phyloP scores from a whole-genome alignment of 2,113 vertebrate species.

The Elaphurus davidianus region DNA sequence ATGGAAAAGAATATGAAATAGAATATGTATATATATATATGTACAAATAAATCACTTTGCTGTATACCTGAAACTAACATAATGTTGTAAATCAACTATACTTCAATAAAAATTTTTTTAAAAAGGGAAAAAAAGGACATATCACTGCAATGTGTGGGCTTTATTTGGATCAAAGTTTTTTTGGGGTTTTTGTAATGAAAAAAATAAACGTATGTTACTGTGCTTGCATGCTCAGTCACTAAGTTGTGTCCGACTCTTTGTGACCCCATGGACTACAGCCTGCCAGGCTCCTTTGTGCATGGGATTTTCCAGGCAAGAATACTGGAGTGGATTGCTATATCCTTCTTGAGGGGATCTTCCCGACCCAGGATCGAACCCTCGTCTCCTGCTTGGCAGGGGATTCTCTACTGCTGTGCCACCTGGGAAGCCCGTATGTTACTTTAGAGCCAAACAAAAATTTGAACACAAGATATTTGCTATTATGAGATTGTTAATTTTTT shows the following conservation, averaged over 20 bases:
- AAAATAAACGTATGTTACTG: background rate
- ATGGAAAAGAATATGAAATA: background rate
- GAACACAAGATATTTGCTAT: background rate
- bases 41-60: background rate
- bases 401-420: background rate
- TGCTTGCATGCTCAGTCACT: background rate
- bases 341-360: background rate
- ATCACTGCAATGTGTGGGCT: background rate
- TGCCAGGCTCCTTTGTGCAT: background rate
- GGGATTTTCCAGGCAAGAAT: background rate
- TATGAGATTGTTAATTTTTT: background rate
- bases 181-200: background rate
- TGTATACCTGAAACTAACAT: background rate
- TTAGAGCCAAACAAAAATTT: background rate
- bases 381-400: background rate
- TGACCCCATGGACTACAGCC: background rate
- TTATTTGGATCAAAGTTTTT: background rate
- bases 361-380: background rate
- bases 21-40: background rate
- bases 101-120: background rate
- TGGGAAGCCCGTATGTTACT: background rate
- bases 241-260: background rate
- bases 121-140: background rate
- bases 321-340: background rate
- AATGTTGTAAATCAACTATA: background rate